Evolutionary conservation across 2,888 invertebrate genomes (phyloP).

Genomic region (Caenorhabditis sp.): DNA sequence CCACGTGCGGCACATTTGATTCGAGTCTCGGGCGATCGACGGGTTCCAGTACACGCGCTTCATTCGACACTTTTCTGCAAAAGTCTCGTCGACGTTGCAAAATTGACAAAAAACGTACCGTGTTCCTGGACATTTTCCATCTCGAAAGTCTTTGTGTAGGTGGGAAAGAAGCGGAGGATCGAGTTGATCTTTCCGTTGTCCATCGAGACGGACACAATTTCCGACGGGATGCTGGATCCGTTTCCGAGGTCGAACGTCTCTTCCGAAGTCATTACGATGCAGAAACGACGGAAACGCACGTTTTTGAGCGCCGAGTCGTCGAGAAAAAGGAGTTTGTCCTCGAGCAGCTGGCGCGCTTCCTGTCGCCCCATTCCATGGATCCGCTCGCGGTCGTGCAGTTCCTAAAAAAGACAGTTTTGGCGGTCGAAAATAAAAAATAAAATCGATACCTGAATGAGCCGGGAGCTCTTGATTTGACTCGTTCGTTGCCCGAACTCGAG

Average conservation of each 20-base stretch:
- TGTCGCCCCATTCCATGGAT: conserved; percentile 40
- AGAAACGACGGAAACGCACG: conserved; percentile 39
- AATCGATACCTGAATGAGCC: no score
- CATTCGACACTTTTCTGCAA: conserved; percentile 38
- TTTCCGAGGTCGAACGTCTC: conserved; percentile 35
- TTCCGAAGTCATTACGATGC: conserved; percentile 25
- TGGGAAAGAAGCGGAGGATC: conserved; percentile 38
- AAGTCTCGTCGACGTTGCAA: not conserved
- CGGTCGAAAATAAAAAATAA: no score
- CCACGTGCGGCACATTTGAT: conserved; percentile 39
- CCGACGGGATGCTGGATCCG: conserved; percentile 27
- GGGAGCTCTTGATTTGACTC: no score
- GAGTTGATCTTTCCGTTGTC: conserved; percentile 47
- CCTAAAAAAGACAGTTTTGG: conserved; percentile 16
- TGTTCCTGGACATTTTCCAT: conserved; percentile 12
- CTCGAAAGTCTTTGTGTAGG: conserved; percentile 16
- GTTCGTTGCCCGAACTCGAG: no score
- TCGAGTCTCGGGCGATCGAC: conserved; percentile 19
- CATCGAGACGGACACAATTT: conserved; percentile 46
- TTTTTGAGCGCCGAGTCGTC: conserved; percentile 27
- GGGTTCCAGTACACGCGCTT: conserved; percentile 49
- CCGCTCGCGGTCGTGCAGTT: conserved; percentile 44
- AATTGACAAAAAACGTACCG: not conserved
- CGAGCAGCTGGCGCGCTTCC: conserved; percentile 38
- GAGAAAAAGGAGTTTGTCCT: conserved; percentile 50